Evolutionary conservation across 2,113 vertebrate species (phyloP).

Genomic region (Perca flavescens): DNA sequence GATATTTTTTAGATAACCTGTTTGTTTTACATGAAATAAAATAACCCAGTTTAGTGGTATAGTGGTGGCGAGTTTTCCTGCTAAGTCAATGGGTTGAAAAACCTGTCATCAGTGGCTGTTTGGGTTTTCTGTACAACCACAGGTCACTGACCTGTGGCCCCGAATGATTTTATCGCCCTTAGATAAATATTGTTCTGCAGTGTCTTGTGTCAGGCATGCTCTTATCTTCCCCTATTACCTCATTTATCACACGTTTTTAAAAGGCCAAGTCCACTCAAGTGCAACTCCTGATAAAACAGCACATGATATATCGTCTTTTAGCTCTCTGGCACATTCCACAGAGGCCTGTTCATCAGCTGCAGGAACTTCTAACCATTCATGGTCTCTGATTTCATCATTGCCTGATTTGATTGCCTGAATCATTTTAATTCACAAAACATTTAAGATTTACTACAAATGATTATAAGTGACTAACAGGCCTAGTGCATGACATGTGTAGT

Average conservation of each 20-base stretch:
- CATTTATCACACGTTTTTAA: conserved; percentile 83
- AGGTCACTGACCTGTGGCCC: conserved; percentile 77
- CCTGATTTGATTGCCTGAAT: neutral
- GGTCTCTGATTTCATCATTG: conserved; percentile 12
- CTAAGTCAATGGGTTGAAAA: conserved; percentile 54
- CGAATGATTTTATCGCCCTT: conserved; percentile 81
- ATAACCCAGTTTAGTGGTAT: conserved; percentile 23
- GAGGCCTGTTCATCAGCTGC: conserved; percentile 56
- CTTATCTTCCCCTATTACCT: conserved; percentile 81
- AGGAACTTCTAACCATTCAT: conserved; percentile 29
- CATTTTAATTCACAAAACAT: conserved; percentile 36
- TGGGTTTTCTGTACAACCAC: conserved; percentile 57
- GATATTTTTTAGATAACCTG: conserved; percentile 16
- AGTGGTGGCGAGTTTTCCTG: conserved; percentile 7
- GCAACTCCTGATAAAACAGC: conserved; percentile 71
- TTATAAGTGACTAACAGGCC: neutral
- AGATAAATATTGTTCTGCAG: conserved; percentile 84
- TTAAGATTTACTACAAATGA: too few species aligned
- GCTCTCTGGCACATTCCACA: conserved; percentile 71
- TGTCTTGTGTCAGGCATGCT: conserved; percentile 78
- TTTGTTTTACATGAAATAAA: conserved; percentile 26
- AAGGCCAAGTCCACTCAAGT: conserved; percentile 77
- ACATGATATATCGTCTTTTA: conserved; percentile 76
- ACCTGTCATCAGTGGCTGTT: conserved; percentile 64
- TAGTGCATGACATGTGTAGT: neutral